Base-by-base conservation (phyloP, 2,888 invertebrate genomes). In the Bruchidius siliquastri region DNA sequence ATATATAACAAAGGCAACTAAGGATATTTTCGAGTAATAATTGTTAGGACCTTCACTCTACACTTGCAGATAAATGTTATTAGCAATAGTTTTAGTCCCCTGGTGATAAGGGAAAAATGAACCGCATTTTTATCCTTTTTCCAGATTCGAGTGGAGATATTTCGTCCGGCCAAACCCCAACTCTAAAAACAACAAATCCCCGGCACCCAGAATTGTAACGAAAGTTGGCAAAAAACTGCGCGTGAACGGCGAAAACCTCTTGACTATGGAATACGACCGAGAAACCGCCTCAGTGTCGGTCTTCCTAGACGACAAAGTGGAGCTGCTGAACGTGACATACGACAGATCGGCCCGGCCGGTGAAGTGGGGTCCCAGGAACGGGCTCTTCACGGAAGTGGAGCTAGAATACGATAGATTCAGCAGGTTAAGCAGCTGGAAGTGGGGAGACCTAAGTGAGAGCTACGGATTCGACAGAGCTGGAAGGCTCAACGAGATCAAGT, bases 341-440 rank as follows among this genome's bases (percentile, higher is more conserved):
- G 96, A 96, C 81, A 91, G 92, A 81, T 94, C 94, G 0, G 93
- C 95, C 0, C 88, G 96, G 75, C 96, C 96, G 0, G 91, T 95
- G 0, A 94, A 93, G 83, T 96, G 95, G 92, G 92, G 93, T 71
- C 95, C 96, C 0, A 91, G 93, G 75, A 94, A 93, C 79, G 96
- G 94, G 10, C 93, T 95, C 77, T 96, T 96, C 83, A 93, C 95
- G 0, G 94, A 95, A 81, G 96, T 98, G 0, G 96, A 97, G 82
- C 88, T 97, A 22, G 96, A 96, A 80, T 97, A 97, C 83, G 97
- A 97, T 83, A 90, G 96, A 77, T 96, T 96, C 83, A 96, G 97
- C 76, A 90, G 96, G 80, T 86, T 97, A 70, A 94, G 93, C 2
- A 93, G 93, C 80, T 97, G 97, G 97, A 94, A 93, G 81, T 97